Evolutionary conservation across 2,797 vertebrate genomes (phyloP).

Genomic region (Micropoecilia bifurca): DNA sequence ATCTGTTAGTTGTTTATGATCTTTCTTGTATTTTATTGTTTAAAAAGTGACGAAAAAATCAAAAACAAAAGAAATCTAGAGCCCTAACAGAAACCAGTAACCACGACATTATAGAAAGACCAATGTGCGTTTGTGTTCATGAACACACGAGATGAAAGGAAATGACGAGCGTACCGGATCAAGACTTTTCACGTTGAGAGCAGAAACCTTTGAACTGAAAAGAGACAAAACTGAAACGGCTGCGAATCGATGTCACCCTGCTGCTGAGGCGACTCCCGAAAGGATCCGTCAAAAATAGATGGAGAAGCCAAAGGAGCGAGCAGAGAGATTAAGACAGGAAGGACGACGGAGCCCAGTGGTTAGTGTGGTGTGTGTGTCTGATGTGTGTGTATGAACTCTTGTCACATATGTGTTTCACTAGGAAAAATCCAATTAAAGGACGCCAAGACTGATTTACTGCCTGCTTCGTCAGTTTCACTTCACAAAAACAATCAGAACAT

Average conservation of each 20-base stretch:
- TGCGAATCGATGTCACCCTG: conserved; percentile 49
- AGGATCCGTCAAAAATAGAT: conserved; percentile 25
- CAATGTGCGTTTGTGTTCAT: conserved; percentile 7
- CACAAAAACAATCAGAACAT: conserved; percentile 8
- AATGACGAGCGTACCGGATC: conserved; percentile 16
- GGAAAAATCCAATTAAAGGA: conserved; percentile 32
- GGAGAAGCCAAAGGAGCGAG: conserved; percentile 27
- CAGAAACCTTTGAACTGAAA: conserved; percentile 49
- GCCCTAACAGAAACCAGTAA: background rate
- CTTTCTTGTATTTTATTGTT: no score
- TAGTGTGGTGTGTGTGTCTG: conserved; percentile 2
- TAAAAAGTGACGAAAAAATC: background rate
- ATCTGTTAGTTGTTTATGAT: no score
- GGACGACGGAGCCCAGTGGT: conserved; percentile 9
- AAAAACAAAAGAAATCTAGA: background rate
- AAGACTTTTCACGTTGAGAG: conserved; percentile 39
- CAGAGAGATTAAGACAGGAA: conserved; percentile 38
- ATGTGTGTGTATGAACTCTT: background rate
- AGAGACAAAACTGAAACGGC: conserved; percentile 18
- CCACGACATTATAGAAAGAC: background rate
- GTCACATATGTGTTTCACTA: conserved; percentile 8
- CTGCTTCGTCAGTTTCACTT: conserved; percentile 35
- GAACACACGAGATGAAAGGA: conserved; percentile 22
- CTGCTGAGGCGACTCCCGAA: conserved; percentile 23
- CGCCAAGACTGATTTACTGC: conserved; percentile 15